phyloP scores from a whole-genome alignment of 2,797 vertebrate genomes.

The Manis pentadactyla region DNA sequence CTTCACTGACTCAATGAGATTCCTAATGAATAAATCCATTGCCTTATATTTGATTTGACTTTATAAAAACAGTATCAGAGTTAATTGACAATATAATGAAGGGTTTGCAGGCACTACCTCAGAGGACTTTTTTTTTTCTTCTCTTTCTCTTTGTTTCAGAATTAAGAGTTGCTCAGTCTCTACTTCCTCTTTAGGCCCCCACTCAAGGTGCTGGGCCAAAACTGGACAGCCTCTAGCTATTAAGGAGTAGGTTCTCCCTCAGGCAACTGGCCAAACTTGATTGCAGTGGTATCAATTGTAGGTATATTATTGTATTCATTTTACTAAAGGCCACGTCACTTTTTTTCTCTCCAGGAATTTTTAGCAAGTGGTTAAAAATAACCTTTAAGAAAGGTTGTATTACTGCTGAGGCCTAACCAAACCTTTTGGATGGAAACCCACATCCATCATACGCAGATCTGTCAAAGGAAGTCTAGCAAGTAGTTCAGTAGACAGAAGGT shows the following conservation, averaged over 20 bases:
- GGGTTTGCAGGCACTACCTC: constrained; percentile 13
- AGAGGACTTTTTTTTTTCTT: not conserved
- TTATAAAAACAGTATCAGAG: constrained; percentile 71
- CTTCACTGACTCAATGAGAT: constrained; percentile 74
- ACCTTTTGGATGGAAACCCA: constrained; percentile 78
- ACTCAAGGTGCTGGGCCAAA: not conserved
- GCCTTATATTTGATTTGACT: constrained; percentile 64
- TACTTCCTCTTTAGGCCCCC: not conserved
- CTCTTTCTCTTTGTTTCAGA: constrained; percentile 32
- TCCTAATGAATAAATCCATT: constrained; percentile 70
- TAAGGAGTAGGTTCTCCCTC: constrained; percentile 34
- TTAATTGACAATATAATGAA: constrained; percentile 68
- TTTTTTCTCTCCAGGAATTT: constrained; percentile 79
- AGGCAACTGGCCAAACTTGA: constrained; percentile 63
- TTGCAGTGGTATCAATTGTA: constrained; percentile 72
- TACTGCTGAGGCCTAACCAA: constrained; percentile 75
- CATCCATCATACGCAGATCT: constrained; percentile 78
- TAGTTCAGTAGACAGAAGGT: constrained; percentile 73
- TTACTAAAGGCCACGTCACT: constrained; percentile 80
- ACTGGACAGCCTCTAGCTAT: not conserved
- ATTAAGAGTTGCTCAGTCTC: constrained; percentile 11
- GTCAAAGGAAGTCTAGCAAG: constrained; percentile 77
- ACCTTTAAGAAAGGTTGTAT: constrained; percentile 84
- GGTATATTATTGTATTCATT: constrained; percentile 80
- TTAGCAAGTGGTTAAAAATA: constrained; percentile 84